Percentiles rank a stretch among this genome's conserved stretches.
Conservation (phyloP, 2,797 vertebrate genomes). For the Amazonetta brasiliensis region DNA sequence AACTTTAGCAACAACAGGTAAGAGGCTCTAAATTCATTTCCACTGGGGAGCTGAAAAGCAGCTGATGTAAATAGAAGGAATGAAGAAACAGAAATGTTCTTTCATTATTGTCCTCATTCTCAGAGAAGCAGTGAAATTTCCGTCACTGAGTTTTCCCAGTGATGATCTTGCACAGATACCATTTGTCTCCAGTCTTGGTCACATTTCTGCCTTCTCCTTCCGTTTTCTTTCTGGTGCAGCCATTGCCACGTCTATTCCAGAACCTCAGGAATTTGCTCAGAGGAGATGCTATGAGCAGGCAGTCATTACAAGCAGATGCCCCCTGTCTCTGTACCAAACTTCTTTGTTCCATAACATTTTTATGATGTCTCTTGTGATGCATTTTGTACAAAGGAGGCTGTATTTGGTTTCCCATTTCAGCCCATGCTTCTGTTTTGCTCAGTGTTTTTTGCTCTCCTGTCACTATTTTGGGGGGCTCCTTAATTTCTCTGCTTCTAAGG, state of each 20-base stretch:
- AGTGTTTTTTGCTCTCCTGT: background rate
- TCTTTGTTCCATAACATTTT: background rate
- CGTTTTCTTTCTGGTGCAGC: background rate
- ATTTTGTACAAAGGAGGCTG: background rate
- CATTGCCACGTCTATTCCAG: background rate
- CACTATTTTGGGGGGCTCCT: background rate
- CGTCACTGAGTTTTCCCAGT: background rate
- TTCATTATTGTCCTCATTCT: background rate
- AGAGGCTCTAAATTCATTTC: background rate
- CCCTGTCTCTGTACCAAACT: background rate
- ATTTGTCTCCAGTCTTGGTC: background rate
- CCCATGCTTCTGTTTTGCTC: background rate
- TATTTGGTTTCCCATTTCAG: background rate
- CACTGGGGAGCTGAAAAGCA: background rate
- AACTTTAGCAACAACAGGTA: constrained; percentile 96
- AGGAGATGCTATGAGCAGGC: background rate
- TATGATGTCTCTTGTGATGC: background rate
- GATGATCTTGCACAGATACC: background rate
- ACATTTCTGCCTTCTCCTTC: background rate
- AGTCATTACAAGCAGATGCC: background rate
- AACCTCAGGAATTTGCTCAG: background rate
- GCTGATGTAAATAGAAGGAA: background rate
- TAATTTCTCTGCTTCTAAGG: background rate
- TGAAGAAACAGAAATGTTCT: background rate
- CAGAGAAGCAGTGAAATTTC: constrained; percentile 11